phyloP scores from a whole-genome alignment of 23 tunicate species.

The Clavelina lepadiformis region DNA sequence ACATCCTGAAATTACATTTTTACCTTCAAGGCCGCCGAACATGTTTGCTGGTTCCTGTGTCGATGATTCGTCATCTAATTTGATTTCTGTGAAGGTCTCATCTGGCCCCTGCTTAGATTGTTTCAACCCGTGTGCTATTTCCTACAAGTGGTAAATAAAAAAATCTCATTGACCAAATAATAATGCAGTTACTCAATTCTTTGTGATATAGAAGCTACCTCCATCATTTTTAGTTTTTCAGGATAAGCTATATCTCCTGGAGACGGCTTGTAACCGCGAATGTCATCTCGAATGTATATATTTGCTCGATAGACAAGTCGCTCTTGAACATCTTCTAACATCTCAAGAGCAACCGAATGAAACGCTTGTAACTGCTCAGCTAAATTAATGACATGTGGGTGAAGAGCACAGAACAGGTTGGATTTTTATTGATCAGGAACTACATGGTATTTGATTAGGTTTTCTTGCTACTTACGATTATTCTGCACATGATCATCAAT shows the following conservation, averaged over 20 bases:
- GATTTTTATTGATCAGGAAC: too few species aligned
- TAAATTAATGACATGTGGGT: constrained; percentile 7
- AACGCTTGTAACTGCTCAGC: constrained; percentile 92
- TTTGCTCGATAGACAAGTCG: constrained; percentile 91
- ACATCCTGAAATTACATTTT: too few species aligned
- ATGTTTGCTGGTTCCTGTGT: too few species aligned
- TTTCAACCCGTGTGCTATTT: constrained; percentile 67
- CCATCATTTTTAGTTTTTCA: constrained; percentile 98
- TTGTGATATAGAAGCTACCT: constrained; percentile 24
- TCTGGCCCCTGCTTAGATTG: constrained; percentile 27
- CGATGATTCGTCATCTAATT: constrained; percentile 45
- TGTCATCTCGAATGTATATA: constrained; percentile 90
- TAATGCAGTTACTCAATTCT: not conserved
- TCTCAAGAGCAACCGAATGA: constrained; percentile 69
- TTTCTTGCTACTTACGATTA: constrained; percentile 54
- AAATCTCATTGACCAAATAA: too few species aligned
- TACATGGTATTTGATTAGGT: not conserved
- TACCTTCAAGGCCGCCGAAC: too few species aligned
- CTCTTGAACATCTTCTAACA: constrained; percentile 99
- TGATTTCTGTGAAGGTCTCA: constrained; percentile 61
- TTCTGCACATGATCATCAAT: constrained; percentile 95
- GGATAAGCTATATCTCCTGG: constrained; percentile 98
- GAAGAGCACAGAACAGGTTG: too few species aligned
- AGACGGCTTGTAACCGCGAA: constrained; percentile 81
- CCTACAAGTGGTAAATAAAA: constrained; percentile 9